Conservation (phyloP, 2,888 invertebrate genomes). For the Tromatobia lineatoria region DNA sequence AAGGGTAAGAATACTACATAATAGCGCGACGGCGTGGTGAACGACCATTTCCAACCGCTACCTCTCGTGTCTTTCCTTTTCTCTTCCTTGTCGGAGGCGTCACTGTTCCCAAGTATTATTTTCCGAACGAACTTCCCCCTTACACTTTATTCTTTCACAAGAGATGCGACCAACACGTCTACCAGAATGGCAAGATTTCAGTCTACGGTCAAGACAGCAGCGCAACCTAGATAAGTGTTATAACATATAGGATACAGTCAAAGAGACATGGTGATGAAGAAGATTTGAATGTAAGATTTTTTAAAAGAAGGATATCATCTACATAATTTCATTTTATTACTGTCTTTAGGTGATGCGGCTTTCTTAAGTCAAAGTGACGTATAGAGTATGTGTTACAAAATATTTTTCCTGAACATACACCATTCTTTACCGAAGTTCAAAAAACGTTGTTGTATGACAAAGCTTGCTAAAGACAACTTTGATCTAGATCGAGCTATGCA, state of each 20-base stretch:
- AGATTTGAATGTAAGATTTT: neutral
- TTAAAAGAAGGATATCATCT: no score
- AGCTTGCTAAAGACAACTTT: neutral
- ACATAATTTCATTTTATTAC: no score
- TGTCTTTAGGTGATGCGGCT: no score
- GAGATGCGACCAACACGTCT: constrained; percentile 7
- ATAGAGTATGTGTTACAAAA: no score
- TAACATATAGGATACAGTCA: neutral
- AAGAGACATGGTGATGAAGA: neutral
- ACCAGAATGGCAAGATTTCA: neutral
- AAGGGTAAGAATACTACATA: constrained; percentile 21
- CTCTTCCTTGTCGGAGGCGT: neutral
- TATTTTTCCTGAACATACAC: neutral
- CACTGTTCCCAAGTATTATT: constrained; percentile 6
- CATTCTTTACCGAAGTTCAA: neutral
- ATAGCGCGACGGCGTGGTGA: constrained; percentile 10
- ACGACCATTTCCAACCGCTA: constrained; percentile 13
- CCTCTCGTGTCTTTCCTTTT: neutral
- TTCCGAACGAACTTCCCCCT: constrained; percentile 13
- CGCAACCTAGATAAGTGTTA: neutral
- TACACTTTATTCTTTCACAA: neutral
- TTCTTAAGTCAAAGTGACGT: neutral
- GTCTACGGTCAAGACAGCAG: neutral
- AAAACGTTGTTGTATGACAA: neutral
- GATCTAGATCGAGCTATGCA: neutral